Conservation (phyloP, 2,797 vertebrate genomes). For the Muscicapa comitata region DNA sequence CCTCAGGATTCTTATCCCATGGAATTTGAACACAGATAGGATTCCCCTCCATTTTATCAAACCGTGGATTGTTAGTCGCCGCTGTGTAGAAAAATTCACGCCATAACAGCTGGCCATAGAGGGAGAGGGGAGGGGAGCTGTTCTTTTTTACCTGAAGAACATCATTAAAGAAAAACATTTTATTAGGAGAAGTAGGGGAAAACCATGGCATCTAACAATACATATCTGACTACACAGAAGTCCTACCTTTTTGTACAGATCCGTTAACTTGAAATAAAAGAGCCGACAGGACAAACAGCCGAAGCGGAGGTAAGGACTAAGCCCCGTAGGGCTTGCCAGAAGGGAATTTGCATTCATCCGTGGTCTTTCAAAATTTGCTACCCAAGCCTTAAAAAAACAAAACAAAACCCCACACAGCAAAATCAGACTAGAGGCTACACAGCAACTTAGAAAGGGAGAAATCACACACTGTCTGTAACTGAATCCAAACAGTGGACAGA, state of each 20-base stretch:
- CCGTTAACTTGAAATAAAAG: conserved; percentile 93
- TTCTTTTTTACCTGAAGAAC: conserved; percentile 89
- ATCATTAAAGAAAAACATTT: conserved; percentile 16
- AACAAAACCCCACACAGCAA: background rate
- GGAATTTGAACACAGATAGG: conserved; percentile 94
- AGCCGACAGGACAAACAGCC: conserved; percentile 93
- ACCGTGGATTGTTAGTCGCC: conserved; percentile 91
- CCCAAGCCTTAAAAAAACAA: conserved; percentile 83
- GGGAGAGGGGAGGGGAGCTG: conserved; percentile 86
- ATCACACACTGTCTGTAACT: background rate
- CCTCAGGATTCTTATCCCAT: conserved; percentile 93
- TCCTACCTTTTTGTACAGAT: conserved; percentile 92
- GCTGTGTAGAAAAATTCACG: conserved; percentile 95
- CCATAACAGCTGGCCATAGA: conserved; percentile 93
- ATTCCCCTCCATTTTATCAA: conserved; percentile 98
- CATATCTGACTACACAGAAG: background rate
- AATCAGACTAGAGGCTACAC: background rate
- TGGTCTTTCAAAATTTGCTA: conserved; percentile 93
- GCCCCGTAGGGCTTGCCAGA: conserved; percentile 90
- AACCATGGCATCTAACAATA: background rate
- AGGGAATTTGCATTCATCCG: conserved; percentile 93
- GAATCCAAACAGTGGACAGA: background rate
- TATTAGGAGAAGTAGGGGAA: background rate
- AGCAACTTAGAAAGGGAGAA: background rate
- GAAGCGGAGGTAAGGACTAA: conserved; percentile 93